These are phyloP conservation scores for Bufo bufo DNA, from an alignment of 2,113 vertebrate genomes.

Conservation along the genomic window DNA sequence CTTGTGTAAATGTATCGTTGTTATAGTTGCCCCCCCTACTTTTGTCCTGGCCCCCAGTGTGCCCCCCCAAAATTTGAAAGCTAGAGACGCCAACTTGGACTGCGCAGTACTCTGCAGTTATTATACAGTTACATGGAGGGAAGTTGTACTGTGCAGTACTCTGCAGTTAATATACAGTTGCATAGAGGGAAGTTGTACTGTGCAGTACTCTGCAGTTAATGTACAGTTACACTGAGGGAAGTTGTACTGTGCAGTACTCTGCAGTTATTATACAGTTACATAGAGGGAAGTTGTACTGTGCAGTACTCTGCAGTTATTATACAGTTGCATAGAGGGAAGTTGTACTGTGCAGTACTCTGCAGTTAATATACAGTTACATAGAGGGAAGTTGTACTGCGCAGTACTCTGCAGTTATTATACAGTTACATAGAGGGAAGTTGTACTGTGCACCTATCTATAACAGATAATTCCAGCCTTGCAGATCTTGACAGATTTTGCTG, in stretches of 20 bases:
- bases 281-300: background rate
- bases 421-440: background rate
- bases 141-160: background rate
- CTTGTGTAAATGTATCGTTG: no score
- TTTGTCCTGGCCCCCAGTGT: no score
- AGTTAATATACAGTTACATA: no score
- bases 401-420: background rate
- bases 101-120: no score
- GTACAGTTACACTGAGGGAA: background rate
- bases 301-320: background rate
- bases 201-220: background rate
- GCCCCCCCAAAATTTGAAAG: no score
- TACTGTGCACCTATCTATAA: background rate
- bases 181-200: background rate
- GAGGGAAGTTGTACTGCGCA: background rate
- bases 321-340: no score
- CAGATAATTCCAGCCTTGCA: background rate
- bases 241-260: background rate
- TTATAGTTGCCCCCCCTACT: no score
- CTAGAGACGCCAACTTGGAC: no score
- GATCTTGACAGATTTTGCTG: no score
- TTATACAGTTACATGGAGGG: background rate
- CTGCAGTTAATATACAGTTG: background rate
- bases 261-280: no score
- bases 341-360: no score